phyloP scores from a whole-genome alignment of 2,888 invertebrate species.

The Brenthis daphne region DNA sequence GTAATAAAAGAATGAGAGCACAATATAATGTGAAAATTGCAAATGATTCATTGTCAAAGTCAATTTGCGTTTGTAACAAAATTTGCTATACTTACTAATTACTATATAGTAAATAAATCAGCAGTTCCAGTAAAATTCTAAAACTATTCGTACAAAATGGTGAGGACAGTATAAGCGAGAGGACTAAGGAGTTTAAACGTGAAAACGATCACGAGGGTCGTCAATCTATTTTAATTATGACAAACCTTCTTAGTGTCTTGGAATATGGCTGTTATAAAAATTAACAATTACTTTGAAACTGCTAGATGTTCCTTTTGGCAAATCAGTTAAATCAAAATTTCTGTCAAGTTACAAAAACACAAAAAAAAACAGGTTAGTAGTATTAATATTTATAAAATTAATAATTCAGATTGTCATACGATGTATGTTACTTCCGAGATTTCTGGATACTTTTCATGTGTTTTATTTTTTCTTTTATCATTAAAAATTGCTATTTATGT shows the following conservation, averaged over 20 bases:
- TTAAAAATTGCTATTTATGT: too few relatives aligned
- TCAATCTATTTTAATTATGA: not conserved
- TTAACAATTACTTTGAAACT: slow-evolving; percentile 27
- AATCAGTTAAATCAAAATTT: slow-evolving; percentile 48
- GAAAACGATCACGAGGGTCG: too few relatives aligned
- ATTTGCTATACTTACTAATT: too few relatives aligned
- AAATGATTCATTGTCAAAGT: too few relatives aligned
- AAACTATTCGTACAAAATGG: too few relatives aligned
- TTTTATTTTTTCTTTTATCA: too few relatives aligned
- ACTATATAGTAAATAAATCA: too few relatives aligned
- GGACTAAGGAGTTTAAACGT: too few relatives aligned
- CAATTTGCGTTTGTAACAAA: too few relatives aligned
- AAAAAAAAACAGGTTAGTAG: slow-evolving; percentile 52
- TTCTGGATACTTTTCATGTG: not conserved
- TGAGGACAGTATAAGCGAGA: too few relatives aligned
- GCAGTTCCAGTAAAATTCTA: too few relatives aligned
- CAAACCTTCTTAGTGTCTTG: slow-evolving; percentile 2
- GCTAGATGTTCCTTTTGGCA: slow-evolving; percentile 49
- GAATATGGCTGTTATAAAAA: slow-evolving; percentile 6
- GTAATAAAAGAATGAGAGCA: not conserved
- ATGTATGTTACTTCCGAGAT: not conserved
- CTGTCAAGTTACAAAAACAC: slow-evolving; percentile 40
- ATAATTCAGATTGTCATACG: not conserved
- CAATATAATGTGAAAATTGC: not conserved
- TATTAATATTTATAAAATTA: not conserved